phyloP scores from a whole-genome alignment of 2,888 invertebrate genomes.

The Dicroscelio sp. region DNA sequence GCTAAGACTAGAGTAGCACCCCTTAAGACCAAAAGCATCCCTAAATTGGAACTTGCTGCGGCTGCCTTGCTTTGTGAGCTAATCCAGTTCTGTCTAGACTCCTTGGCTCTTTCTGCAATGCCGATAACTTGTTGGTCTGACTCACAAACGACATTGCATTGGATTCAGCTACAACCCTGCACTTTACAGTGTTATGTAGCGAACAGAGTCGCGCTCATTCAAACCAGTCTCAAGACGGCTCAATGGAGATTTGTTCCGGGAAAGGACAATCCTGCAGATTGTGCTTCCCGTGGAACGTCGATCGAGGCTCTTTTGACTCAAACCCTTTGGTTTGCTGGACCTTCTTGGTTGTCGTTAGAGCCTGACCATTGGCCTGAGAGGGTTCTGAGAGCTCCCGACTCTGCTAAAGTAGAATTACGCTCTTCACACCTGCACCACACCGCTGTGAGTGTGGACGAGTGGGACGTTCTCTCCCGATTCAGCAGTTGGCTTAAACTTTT shows the following conservation, averaged over 20 bases:
- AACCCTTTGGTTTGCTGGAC: no score
- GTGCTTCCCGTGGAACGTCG: not conserved
- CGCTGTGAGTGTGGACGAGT: no score
- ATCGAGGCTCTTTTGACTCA: no score
- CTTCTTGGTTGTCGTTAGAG: no score
- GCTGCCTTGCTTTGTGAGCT: not conserved
- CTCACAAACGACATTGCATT: slow-evolving; percentile 74
- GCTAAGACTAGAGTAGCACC: no score
- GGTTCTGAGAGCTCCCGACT: no score
- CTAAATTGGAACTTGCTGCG: slow-evolving; percentile 29
- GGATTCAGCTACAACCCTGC: slow-evolving; percentile 71
- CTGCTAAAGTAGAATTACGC: no score
- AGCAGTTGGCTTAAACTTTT: no score
- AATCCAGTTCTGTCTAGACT: not conserved
- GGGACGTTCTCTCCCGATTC: no score
- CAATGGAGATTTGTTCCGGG: not conserved
- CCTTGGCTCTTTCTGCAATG: not conserved
- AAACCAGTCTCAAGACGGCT: not conserved
- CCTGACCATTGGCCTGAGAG: no score
- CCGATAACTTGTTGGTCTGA: slow-evolving; percentile 48
- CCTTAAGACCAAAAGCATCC: slow-evolving; percentile 52
- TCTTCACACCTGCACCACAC: no score
- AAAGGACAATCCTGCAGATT: not conserved
- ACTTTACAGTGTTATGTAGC: slow-evolving; percentile 43
- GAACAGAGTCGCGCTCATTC: not conserved